Evolutionary conservation across 2,113 vertebrate genomes (phyloP).

Genomic region (Cariama cristata): DNA sequence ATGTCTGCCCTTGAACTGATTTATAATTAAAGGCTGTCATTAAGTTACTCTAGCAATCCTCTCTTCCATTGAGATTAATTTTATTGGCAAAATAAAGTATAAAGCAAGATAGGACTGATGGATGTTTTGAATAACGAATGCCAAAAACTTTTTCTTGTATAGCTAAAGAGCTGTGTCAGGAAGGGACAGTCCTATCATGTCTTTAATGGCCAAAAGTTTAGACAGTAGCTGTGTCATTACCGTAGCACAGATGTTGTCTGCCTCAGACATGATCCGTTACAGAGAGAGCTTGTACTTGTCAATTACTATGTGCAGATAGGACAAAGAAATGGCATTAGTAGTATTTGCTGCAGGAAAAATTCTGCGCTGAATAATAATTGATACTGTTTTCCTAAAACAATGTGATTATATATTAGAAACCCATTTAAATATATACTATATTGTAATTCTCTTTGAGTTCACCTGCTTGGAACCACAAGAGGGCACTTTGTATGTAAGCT

Average conservation of each 20-base stretch:
- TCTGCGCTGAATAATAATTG: background rate
- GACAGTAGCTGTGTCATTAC: background rate
- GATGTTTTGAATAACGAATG: background rate
- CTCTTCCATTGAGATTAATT: background rate
- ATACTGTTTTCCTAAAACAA: background rate
- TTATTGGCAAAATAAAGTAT: background rate
- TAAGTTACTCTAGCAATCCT: background rate
- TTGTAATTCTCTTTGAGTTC: background rate
- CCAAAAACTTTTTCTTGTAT: rapidly evolving
- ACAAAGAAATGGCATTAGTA: background rate
- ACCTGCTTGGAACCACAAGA: constrained; percentile 67
- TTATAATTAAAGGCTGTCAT: background rate
- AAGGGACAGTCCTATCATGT: background rate
- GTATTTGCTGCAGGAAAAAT: background rate
- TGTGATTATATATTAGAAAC: background rate
- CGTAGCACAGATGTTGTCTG: rapidly evolving
- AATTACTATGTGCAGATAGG: background rate
- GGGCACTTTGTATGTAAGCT: constrained; percentile 61
- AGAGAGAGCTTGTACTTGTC: background rate
- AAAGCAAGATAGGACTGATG: background rate
- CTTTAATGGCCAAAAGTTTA: background rate
- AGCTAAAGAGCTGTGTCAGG: background rate
- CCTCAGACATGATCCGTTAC: background rate
- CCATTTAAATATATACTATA: background rate
- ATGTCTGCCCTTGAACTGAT: background rate